Evolutionary conservation across 1,140 invertebrate species (phyloP).

Genomic region (Armadillidium nasatum): DNA sequence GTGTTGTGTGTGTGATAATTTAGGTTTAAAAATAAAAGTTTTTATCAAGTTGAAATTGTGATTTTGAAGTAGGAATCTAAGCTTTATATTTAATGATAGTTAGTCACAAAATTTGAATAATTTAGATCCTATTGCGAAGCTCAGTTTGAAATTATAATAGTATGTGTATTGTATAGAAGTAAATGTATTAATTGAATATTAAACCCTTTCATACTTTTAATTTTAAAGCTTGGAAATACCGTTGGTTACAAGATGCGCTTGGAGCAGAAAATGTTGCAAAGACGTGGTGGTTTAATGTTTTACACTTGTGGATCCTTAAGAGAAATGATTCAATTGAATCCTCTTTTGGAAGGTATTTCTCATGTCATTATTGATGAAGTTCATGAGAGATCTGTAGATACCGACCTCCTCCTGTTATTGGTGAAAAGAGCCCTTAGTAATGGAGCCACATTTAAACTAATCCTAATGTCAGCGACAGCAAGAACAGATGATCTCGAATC

Average conservation of each 20-base stretch:
- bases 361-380: slow-evolving; percentile 86
- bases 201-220: not conserved
- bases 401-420: slow-evolving; percentile 76
- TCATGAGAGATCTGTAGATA: slow-evolving; percentile 67
- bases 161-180: no score
- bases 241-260: slow-evolving; percentile 76
- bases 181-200: no score
- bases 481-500: not conserved
- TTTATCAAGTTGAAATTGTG: no score
- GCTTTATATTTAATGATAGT: no score
- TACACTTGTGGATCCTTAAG: slow-evolving; percentile 88
- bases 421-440: slow-evolving; percentile 65
- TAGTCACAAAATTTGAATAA: no score
- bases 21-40: no score
- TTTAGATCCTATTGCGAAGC: no score
- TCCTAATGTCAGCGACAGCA: slow-evolving; percentile 80
- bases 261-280: slow-evolving; percentile 19
- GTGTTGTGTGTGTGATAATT: no score
- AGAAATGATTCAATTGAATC: slow-evolving; percentile 69
- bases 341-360: slow-evolving; percentile 63
- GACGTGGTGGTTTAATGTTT: slow-evolving; percentile 58
- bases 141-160: no score
- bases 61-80: no score
- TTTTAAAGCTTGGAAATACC: slow-evolving; percentile 62
- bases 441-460: slow-evolving; percentile 69